Percentiles rank a stretch among this genome's conserved stretches.
Evolutionary conservation across 1,140 invertebrate genomes (phyloP).

Genomic region (Saxidomus purpurata): DNA sequence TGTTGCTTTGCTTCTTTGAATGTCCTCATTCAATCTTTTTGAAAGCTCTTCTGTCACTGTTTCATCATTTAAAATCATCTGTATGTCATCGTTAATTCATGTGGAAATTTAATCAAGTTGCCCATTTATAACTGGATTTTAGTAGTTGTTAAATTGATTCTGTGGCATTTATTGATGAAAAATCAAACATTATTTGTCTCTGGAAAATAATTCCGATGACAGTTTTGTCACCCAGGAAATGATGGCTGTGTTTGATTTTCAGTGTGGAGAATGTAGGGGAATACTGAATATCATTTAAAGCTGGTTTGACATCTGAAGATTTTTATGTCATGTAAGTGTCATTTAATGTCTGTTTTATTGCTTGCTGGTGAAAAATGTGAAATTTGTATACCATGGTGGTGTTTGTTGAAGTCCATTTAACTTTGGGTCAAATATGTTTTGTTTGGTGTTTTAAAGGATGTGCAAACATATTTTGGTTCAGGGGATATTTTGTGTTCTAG

Average conservation of each 20-base stretch:
- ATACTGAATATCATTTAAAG: no score
- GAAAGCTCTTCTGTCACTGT: no score
- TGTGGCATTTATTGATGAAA: constrained; percentile 17
- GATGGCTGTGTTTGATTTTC: neutral
- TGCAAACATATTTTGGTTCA: no score
- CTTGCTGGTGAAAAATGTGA: neutral
- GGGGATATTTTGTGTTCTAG: no score
- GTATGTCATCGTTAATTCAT: neutral
- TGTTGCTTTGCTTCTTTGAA: no score
- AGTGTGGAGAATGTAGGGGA: no score
- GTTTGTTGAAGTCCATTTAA: neutral
- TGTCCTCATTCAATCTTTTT: no score
- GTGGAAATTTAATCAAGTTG: neutral
- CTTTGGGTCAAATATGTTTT: neutral
- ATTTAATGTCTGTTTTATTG: constrained; percentile 10
- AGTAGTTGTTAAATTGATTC: neutral
- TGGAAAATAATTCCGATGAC: constrained; percentile 7
- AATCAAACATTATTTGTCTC: constrained; percentile 8
- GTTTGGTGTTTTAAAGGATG: neutral
- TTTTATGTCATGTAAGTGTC: constrained; percentile 2
- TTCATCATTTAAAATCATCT: no score
- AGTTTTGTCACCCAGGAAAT: neutral
- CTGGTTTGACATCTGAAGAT: neutral
- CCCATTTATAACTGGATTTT: neutral
- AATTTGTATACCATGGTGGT: neutral